Base-by-base conservation (phyloP, 2,113 vertebrate species). In the Eupsittula cactorum region DNA sequence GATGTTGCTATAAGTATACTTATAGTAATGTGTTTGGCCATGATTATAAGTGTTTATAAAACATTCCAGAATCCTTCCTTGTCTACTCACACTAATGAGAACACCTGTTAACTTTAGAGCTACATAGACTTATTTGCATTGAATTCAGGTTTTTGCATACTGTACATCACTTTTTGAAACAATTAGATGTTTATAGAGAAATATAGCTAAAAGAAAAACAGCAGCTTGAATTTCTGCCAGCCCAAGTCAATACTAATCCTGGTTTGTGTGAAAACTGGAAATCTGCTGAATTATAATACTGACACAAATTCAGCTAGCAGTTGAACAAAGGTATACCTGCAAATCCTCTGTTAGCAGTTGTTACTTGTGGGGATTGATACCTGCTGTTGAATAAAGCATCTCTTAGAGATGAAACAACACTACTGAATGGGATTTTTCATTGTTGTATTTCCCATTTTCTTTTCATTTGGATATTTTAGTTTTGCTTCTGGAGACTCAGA, bases 21-120 rank as follows among this genome's bases (percentile, higher is more conserved):
- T 97, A 93, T 85, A 97, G 95, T 94, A 98, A 96, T 24, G 11
- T 97, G 85, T 97, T 98, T 98, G 97, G 95, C 96, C 69, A 37
- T 96, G 97, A 97, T 97, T 98, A 95, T 96, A 96, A 97, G 92
- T 98, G 94, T 98, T 98, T 98, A 97, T 98, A 97, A 98, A 98
- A 98, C 97, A 98, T 98, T 98, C 95, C 97, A 97, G 97, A 97
- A 97, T 98, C 69, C 97, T 97, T 98, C 97, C 96, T 97, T 97
- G 98, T 98, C 98, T 98, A 97, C 97, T 98, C 98, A 98, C 97
- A 95, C 97, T 98, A 98, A 98, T 98, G 97, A 98, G 97, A 98
- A 98, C 98, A 98, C 98, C 98, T 98, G 98, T 98, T 98, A 98
- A 96, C 96, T 97, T 98, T 94, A 96, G 95, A 95, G 96, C 96